Base-by-base conservation (phyloP, 1,140 invertebrate genomes). In the Habropoda laboriosa region DNA sequence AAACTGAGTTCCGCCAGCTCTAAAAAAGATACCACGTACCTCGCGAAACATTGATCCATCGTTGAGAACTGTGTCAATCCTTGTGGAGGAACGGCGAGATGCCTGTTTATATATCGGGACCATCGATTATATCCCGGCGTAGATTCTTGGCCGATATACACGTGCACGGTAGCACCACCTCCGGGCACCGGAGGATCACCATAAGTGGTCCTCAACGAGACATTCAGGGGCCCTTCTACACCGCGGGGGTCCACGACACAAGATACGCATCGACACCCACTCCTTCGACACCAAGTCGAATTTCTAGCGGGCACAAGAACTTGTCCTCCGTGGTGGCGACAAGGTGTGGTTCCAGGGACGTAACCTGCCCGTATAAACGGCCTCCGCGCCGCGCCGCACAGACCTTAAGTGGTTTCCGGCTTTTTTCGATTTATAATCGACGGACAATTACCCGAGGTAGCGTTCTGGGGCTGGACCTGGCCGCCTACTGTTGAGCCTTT, bases 251-350 rank as follows among this genome's bases (percentile, higher is more conserved):
- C 77, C 83, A 77, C 24, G 63, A 67, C 78, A 80, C 35, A 24
- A 89, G 89, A 90, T 90, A 88, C 55, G 61, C 71, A 90, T 90
- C 89, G 85, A 85, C 86, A 84, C 82, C 80, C 78, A 83, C 55
- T 82, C 64, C 55, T 75, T 80, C 64, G 67, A 67, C 80, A 68
- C 49, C 77, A 81, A 85, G 70, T 82, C 74, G 71, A 70, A 86
- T 86, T 77, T 86, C 83, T 16, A 77, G 24, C 42, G 42, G 45
- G 35, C 51, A 21, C 55, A 51, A 66, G 66, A 80, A 72, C 45
- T 82, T 74, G 68, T 84, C 82, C 64, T 82, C 82, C 67, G 21
- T 27, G 73, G 55, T 68, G 79, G 63, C 79, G 83, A 85, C 84
- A 77, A 86, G 84, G 74, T 85, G 83, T 67, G 83, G 84, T 71